A percentile compares a stretch with the other conserved stretches of the same genome.
phyloP scores from a whole-genome alignment of 2,888 invertebrate genomes.

The Synergus gifuensis region DNA sequence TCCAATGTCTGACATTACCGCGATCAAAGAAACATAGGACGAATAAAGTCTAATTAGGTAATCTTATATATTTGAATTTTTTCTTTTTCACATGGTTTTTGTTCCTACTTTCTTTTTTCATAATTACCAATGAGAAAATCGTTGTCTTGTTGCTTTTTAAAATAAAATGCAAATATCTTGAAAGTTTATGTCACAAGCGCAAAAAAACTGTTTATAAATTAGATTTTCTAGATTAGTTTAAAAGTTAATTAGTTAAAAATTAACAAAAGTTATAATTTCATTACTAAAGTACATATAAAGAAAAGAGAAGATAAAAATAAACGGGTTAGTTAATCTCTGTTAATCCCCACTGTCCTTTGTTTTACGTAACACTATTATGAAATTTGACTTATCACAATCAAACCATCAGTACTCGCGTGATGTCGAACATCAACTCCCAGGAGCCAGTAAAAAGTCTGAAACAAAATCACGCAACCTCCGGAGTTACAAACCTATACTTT shows the following conservation, averaged over 20 bases:
- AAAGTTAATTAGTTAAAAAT: too few relatives aligned
- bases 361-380: not conserved
- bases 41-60: too few relatives aligned
- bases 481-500: not conserved
- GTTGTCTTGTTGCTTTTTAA: not conserved
- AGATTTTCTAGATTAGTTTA: too few relatives aligned
- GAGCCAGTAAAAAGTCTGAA: not conserved
- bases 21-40: too few relatives aligned
- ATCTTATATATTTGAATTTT: not conserved
- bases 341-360: not conserved
- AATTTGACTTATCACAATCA: slow-evolving; percentile 2
- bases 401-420: not conserved
- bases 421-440: slow-evolving; percentile 2
- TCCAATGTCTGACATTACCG: too few relatives aligned
- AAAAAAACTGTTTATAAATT: not conserved
- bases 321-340: not conserved
- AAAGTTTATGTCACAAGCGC: not conserved
- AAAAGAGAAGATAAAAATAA: not conserved
- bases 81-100: not conserved
- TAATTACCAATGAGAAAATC: not conserved
- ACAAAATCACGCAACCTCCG: not conserved
- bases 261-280: not conserved
- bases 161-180: not conserved
- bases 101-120: not conserved
- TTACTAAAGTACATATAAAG: not conserved